Conservation (phyloP, 1,140 invertebrate genomes). For the Drosophila orosa region DNA sequence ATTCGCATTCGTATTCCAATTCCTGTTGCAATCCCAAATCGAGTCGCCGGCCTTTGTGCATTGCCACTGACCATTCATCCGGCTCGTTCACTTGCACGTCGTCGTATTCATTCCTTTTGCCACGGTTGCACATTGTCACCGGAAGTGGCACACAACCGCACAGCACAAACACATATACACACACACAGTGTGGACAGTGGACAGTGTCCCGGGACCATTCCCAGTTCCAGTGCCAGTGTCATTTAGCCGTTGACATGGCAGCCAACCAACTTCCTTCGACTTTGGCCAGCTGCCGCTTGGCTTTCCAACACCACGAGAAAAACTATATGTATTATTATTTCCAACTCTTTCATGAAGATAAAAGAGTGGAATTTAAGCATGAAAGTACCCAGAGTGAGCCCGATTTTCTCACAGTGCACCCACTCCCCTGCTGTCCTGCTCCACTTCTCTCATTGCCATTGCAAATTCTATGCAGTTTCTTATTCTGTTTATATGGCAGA, state of each 20-base stretch:
- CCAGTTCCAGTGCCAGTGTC: slow-evolving; percentile 46
- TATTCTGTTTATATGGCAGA: slow-evolving; percentile 59
- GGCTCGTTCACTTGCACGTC: slow-evolving; percentile 65
- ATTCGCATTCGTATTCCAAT: slow-evolving; percentile 30
- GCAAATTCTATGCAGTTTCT: slow-evolving; percentile 55
- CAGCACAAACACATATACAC: slow-evolving; percentile 17
- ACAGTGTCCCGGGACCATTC: slow-evolving; percentile 20
- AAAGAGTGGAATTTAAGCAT: no score
- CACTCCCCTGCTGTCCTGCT: slow-evolving; percentile 12
- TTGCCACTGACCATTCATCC: slow-evolving; percentile 66
- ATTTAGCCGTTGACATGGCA: slow-evolving; percentile 75
- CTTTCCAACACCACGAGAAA: slow-evolving; percentile 1
- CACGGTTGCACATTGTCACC: slow-evolving; percentile 76
- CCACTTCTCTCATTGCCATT: slow-evolving; percentile 48
- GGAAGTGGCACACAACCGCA: slow-evolving; percentile 69
- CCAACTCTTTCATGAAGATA: neutral
- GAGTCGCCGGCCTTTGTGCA: slow-evolving; percentile 64
- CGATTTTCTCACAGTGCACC: neutral
- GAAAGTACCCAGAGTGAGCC: no score
- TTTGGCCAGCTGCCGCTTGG: slow-evolving; percentile 57
- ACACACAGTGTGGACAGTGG: slow-evolving; percentile 10
- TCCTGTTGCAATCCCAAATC: slow-evolving; percentile 53
- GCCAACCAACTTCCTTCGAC: slow-evolving; percentile 54
- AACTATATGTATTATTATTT: neutral
- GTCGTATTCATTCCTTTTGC: slow-evolving; percentile 63